phyloP scores from a whole-genome alignment of 2,113 vertebrate genomes.

The Peromyscus californicus region DNA sequence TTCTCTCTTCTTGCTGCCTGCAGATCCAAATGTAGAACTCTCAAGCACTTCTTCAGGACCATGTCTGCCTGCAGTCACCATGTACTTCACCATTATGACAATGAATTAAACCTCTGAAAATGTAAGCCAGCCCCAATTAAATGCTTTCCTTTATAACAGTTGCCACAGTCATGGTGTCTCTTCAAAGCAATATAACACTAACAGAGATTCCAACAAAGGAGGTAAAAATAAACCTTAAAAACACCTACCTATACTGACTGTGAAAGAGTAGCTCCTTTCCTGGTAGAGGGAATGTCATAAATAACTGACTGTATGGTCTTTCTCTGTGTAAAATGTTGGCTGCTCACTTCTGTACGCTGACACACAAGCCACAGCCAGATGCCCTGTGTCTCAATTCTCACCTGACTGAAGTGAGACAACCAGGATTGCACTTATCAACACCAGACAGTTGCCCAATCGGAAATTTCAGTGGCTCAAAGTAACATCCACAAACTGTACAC shows the following conservation, averaged over 20 bases:
- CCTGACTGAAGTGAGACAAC: no score
- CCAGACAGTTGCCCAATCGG: background rate
- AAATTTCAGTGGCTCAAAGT: background rate
- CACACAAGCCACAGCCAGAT: background rate
- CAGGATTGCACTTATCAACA: background rate
- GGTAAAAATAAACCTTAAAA: background rate
- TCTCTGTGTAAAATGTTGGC: background rate
- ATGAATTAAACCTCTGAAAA: no score
- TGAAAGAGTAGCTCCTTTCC: background rate
- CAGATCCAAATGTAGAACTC: no score
- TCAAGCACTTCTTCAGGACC: no score
- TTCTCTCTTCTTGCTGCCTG: no score
- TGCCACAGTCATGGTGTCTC: no score
- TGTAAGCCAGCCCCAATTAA: no score
- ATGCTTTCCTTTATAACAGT: no score
- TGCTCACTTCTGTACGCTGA: background rate
- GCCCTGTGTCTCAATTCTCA: background rate
- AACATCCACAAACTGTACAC: background rate
- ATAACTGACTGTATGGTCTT: no score
- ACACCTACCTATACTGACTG: background rate
- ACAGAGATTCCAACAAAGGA: background rate
- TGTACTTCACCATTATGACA: no score
- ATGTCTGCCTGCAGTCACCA: no score
- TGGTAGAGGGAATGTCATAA: no score
- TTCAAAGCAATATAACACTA: background rate